Evolutionary conservation across 2,888 invertebrate species (phyloP).

Genomic region (Nebria salina): DNA sequence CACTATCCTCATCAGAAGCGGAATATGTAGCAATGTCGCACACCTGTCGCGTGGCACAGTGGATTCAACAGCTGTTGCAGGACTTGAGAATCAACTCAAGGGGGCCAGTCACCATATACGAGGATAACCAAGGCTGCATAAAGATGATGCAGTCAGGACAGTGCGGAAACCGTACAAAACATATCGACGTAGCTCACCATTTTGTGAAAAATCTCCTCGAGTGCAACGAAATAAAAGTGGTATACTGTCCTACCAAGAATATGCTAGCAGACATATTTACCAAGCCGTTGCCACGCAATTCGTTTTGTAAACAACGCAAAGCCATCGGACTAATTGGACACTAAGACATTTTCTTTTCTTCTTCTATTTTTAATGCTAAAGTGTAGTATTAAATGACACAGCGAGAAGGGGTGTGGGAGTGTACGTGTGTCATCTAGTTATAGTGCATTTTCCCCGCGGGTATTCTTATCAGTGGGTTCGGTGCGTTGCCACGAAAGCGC

Average conservation of each 20-base stretch:
- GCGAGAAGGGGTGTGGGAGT: conserved; percentile 4
- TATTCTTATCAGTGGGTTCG: too few species aligned
- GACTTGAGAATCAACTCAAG: conserved; percentile 24
- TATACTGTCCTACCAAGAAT: conserved; percentile 53
- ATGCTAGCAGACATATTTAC: too few species aligned
- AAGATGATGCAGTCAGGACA: too few species aligned
- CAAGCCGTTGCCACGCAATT: conserved; percentile 48
- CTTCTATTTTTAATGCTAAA: neutral
- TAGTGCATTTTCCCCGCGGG: neutral
- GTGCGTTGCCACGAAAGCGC: too few species aligned
- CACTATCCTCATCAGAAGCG: conserved; percentile 52
- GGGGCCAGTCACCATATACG: conserved; percentile 36
- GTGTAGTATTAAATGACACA: neutral
- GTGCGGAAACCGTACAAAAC: too few species aligned
- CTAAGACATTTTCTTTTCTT: neutral
- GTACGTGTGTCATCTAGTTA: neutral
- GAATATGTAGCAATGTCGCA: conserved; percentile 52
- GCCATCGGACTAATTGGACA: neutral
- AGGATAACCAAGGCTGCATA: conserved; percentile 48
- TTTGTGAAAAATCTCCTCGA: conserved; percentile 21
- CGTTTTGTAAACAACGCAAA: neutral
- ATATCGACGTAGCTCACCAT: conserved; percentile 47
- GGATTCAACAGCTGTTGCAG: conserved; percentile 45
- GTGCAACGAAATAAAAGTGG: conserved; percentile 45
- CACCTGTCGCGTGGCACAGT: conserved; percentile 48